Evolutionary conservation across 1,140 invertebrate genomes (phyloP).

Genomic region (Diabrotica virgifera): DNA sequence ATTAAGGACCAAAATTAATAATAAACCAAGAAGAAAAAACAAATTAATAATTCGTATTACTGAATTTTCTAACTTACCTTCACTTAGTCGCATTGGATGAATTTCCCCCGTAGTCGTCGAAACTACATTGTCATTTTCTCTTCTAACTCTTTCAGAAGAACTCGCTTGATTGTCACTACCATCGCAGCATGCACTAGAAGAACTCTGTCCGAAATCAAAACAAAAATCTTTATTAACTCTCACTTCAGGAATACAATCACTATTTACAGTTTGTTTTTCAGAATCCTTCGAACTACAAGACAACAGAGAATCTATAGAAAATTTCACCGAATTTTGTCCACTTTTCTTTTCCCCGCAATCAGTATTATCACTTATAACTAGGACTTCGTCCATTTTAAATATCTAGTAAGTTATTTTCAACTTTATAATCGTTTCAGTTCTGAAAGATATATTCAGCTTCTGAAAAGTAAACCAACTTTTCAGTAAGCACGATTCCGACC

Average conservation of each 20-base stretch:
- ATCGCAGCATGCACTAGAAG: neutral
- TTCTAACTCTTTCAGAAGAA: neutral
- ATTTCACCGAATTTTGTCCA: conserved; percentile 24
- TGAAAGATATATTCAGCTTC: neutral
- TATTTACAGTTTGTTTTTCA: neutral
- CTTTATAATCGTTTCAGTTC: conserved; percentile 3
- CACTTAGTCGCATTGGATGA: conserved; percentile 5
- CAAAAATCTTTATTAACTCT: neutral
- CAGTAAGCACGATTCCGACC: conserved; percentile 10
- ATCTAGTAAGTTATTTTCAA: neutral
- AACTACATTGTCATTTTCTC: conserved; percentile 17
- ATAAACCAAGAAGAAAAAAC: no score
- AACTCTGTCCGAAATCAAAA: neutral
- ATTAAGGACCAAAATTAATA: no score
- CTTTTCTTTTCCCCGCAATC: neutral
- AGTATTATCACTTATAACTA: neutral
- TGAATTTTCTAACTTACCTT: conserved; percentile 9
- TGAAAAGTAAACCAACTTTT: neutral
- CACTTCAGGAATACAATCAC: neutral
- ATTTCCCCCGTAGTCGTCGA: conserved; percentile 21
- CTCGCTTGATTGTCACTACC: neutral
- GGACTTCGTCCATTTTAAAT: conserved; percentile 5
- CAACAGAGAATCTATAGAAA: conserved; percentile 30
- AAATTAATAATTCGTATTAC: no score
- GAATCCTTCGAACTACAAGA: conserved; percentile 9